These are phyloP conservation scores for Microcebus jonahi DNA, from an alignment of 2,113 vertebrate genomes.

Conservation along the genomic window DNA sequence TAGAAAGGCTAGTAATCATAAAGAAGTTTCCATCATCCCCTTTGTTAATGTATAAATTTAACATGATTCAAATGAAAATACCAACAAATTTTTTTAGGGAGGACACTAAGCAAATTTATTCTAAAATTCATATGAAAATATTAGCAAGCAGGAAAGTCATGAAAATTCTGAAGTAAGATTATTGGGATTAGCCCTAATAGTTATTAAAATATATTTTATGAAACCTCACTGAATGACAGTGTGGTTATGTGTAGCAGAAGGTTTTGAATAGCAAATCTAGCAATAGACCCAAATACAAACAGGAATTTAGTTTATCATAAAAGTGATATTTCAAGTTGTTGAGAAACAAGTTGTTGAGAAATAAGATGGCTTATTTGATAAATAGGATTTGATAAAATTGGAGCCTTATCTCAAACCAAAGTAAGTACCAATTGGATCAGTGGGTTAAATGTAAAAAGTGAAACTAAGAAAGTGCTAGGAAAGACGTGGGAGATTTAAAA, in stretches of 20 bases:
- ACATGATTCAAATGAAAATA: not conserved
- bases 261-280: not conserved
- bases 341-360: not conserved
- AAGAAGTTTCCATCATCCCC: not conserved
- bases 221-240: not conserved
- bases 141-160: not conserved
- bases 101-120: not conserved
- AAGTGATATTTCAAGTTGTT: not conserved
- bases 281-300: not conserved
- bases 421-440: not conserved
- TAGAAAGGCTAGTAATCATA: not conserved
- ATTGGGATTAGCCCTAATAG: not conserved
- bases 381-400: not conserved
- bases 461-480: not conserved
- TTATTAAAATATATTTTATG: not conserved
- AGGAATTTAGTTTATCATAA: not conserved
- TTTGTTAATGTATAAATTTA: not conserved
- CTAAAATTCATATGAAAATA: not conserved
- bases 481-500: not conserved
- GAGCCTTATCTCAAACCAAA: not conserved
- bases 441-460: conserved; percentile 20
- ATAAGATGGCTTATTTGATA: not conserved
- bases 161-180: not conserved
- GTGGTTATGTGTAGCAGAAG: not conserved
- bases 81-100: not conserved